phyloP scores from a whole-genome alignment of 1,140 invertebrate genomes.

The Anastrepha obliqua region DNA sequence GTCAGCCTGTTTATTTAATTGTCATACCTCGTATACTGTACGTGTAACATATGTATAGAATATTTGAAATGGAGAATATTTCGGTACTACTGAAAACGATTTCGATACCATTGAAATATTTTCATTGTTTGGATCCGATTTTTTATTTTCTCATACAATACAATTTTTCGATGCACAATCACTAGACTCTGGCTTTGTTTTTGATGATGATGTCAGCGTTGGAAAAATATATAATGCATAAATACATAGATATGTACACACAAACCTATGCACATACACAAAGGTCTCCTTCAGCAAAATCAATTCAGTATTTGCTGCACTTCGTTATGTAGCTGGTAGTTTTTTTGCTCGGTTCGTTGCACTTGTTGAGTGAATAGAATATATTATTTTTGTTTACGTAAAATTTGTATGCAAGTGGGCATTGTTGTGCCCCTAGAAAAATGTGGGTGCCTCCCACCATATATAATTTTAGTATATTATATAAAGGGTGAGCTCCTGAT shows the following conservation, averaged over 20 bases:
- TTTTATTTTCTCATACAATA: not conserved
- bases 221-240: not conserved
- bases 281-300: too few relatives aligned
- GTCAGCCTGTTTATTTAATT: too few relatives aligned
- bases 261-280: too few relatives aligned
- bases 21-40: too few relatives aligned
- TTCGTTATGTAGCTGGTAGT: not conserved
- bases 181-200: slow-evolving; percentile 23
- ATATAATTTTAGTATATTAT: too few relatives aligned
- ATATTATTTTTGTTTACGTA: not conserved
- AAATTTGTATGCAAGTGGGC: not conserved
- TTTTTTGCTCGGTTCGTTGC: slow-evolving; percentile 30
- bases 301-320: too few relatives aligned
- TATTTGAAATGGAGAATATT: too few relatives aligned
- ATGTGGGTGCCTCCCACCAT: too few relatives aligned
- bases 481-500: too few relatives aligned
- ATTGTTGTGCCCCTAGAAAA: not conserved
- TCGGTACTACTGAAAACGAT: too few relatives aligned
- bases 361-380: slow-evolving; percentile 32
- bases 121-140: not conserved
- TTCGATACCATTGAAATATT: not conserved
- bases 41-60: too few relatives aligned
- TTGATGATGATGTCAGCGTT: slow-evolving; percentile 13
- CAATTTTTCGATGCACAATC: not conserved
- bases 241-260: too few relatives aligned